These are phyloP conservation scores for Burhinus bistriatus DNA, from an alignment of 2,113 vertebrate species.

Conservation along the genomic window DNA sequence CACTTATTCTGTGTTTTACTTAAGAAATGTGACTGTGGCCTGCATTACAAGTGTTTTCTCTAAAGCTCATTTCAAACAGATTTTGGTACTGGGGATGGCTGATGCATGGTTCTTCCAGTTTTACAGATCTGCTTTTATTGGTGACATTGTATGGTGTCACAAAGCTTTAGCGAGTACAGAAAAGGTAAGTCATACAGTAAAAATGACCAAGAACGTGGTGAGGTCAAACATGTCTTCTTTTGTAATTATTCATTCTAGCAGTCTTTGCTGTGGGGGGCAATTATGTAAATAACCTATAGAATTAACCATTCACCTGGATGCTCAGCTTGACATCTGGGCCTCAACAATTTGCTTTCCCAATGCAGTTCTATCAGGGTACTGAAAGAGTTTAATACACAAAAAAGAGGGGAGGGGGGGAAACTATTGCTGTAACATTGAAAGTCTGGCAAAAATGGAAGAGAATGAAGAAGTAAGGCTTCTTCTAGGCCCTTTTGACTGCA, in stretches of 20 bases:
- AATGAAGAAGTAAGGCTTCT: background rate
- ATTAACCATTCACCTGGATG: background rate
- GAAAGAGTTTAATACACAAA: background rate
- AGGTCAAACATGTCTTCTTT: background rate
- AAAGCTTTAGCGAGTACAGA: background rate
- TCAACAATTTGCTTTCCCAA: background rate
- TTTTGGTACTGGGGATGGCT: background rate
- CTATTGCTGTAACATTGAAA: background rate
- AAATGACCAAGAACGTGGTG: background rate
- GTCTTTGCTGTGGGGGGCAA: background rate
- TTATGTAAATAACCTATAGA: background rate
- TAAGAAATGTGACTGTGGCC: background rate
- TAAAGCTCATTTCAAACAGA: background rate
- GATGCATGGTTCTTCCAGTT: background rate
- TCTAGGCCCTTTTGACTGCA: background rate
- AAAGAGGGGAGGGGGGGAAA: background rate
- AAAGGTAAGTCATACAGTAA: background rate
- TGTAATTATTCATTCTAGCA: background rate
- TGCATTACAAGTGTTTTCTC: background rate
- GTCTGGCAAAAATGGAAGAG: background rate
- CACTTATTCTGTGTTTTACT: background rate
- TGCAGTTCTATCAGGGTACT: background rate
- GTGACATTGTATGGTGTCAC: background rate
- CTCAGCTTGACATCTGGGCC: background rate
- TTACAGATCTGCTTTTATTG: background rate